Evolutionary conservation across 2,113 vertebrate genomes (phyloP), one percentile per base, ranked within the genome.

Genomic region (Bostrychus sinensis): DNA sequence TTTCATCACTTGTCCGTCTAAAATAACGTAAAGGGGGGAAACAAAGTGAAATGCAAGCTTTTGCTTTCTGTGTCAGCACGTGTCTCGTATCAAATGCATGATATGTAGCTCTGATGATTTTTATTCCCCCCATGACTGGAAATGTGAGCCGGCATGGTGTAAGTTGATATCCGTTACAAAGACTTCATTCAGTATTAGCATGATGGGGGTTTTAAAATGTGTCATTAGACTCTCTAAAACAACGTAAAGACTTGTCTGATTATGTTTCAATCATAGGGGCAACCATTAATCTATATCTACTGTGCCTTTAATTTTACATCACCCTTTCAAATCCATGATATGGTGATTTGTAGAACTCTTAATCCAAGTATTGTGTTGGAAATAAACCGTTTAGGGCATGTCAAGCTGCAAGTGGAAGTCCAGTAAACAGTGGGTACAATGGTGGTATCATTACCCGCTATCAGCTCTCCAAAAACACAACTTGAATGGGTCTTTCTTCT

Each of bases 81-180:
- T 80, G 75, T 51, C 51, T 59, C 39, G 81, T 82, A 86, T 88
- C 81, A 77, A 48, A 80, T 89, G 72, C 65, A 60, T 84, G 79
- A 88, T 82, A 45, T 79, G 79, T 78, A n/a, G 39, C 19, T 56
- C 32, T 42, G 70, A 83, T 77, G 56, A 22, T 37, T 73, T 84
- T 67, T 73, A 77, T 66, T 72, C 45, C 70, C 48, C 72, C 51
- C 67, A 56, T 75, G 79, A 58, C 62, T 81, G 62, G 86, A 81
- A 85, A 90, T 72, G 45, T 43, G 86, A 90, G 79, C 80, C 69
- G 56, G 46, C 54, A 80, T 70, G 59, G 80, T 86, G 82, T 68
- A 70, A 86, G 84, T 73, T 86, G 81, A 87, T 91, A 86, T 86
- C 86, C 82, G 79, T 90, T 85, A 89, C 90, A 88, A 88, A 90